Conservation (phyloP, 1,140 invertebrate genomes). For the Ctenoplectra terminalis region DNA sequence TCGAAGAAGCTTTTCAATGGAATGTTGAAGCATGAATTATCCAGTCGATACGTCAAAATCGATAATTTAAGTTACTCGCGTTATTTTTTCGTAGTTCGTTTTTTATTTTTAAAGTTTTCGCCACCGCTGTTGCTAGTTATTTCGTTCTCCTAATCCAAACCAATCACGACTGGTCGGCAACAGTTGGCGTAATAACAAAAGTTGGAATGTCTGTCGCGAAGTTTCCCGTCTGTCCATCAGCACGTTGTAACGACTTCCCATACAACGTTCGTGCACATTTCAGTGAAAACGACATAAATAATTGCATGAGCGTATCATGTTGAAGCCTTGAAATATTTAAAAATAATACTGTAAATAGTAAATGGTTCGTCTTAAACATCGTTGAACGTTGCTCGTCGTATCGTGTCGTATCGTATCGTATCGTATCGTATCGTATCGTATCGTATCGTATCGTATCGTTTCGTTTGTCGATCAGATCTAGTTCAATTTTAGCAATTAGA, state of each 20-base stretch:
- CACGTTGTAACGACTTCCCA: slow-evolving; percentile 1
- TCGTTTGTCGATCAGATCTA: too few relatives aligned
- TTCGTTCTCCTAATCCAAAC: background rate
- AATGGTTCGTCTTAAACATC: background rate
- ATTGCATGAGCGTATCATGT: background rate
- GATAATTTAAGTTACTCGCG: background rate
- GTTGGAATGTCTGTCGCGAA: background rate
- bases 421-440: too few relatives aligned
- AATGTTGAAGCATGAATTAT: background rate
- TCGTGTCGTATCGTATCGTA: too few relatives aligned
- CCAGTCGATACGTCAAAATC: background rate
- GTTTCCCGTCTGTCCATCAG: background rate
- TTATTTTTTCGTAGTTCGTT: too few relatives aligned
- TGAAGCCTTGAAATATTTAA: slow-evolving; percentile 1
- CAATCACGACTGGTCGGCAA: background rate
- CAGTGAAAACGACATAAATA: background rate
- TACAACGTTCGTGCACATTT: background rate
- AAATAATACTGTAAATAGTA: background rate
- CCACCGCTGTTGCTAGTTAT: too few relatives aligned
- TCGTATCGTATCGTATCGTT: too few relatives aligned
- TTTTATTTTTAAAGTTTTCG: too few relatives aligned
- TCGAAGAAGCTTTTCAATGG: background rate
- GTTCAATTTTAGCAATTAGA: too few relatives aligned
- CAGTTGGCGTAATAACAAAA: background rate
- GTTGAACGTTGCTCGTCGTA: background rate